A percentile compares a stretch with the other conserved stretches of the same genome.
These are phyloP conservation scores for Mesaphorura yosii DNA, from an alignment of 1,140 invertebrate genomes.

Conservation along the genomic window DNA sequence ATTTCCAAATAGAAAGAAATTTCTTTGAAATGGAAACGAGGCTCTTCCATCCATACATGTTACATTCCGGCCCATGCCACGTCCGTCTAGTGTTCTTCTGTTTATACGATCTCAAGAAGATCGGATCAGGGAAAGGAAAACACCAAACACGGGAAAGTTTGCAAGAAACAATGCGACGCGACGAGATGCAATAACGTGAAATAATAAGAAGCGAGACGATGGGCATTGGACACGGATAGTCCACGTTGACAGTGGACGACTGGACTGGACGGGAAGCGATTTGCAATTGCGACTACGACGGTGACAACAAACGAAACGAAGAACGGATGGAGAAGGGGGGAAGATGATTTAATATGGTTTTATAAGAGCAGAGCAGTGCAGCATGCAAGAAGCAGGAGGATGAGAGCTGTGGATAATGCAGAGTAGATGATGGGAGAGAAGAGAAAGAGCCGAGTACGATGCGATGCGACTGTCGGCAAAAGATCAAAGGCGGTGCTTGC, in stretches of 20 bases:
- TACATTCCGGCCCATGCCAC: background rate
- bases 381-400: no score
- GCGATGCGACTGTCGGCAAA: constrained; percentile 31
- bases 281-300: background rate
- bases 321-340: background rate
- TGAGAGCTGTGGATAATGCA: no score
- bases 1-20: constrained; percentile 16
- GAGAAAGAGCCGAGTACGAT: constrained; percentile 14
- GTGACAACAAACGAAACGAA: background rate
- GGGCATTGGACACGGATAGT: background rate
- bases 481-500: constrained; percentile 32
- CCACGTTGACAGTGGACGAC: no score
- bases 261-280: background rate
- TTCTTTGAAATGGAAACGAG: constrained; percentile 31
- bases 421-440: background rate
- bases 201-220: background rate
- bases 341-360: background rate
- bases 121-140: no score
- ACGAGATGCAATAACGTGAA: background rate
- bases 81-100: no score
- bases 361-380: background rate
- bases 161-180: no score
- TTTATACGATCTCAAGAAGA: no score
- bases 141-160: no score
- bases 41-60: no score